A percentile compares a stretch with the other conserved stretches of the same genome.
Evolutionary conservation across 2,113 vertebrate genomes (phyloP).

Genomic region (Athene noctua): DNA sequence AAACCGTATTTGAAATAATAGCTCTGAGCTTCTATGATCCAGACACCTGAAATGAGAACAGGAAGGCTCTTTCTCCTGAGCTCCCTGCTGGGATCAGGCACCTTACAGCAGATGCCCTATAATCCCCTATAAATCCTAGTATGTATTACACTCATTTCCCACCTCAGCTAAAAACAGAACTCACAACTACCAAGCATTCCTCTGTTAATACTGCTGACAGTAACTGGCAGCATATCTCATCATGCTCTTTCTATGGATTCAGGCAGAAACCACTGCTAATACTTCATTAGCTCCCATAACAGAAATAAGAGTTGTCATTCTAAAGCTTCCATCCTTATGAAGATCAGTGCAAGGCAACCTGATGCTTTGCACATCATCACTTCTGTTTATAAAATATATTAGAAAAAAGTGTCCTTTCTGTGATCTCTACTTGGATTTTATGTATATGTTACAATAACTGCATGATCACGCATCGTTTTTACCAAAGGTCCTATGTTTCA

Average conservation of each 20-base stretch:
- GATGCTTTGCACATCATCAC: background rate
- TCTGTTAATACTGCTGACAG: background rate
- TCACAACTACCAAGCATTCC: background rate
- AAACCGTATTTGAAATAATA: background rate
- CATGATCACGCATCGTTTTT: background rate
- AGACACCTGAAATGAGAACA: background rate
- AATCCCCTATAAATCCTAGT: background rate
- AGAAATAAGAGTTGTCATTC: background rate
- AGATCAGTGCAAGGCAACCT: background rate
- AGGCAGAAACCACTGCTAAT: background rate
- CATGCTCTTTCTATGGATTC: background rate
- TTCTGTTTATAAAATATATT: background rate
- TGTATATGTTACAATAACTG: background rate
- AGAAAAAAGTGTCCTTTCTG: background rate
- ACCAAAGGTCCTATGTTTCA: background rate
- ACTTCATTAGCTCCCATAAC: background rate
- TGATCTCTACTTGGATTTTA: background rate
- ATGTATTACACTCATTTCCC: background rate
- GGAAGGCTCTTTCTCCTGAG: background rate
- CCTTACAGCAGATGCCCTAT: background rate
- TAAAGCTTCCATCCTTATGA: background rate
- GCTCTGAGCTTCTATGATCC: background rate
- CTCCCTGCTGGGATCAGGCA: background rate
- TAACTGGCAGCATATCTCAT: background rate
- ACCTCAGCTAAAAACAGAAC: background rate